Evolutionary conservation across 2,888 invertebrate genomes (phyloP), one percentile per base, ranked within the genome.

Genomic region (Machimus atricapillus): DNA sequence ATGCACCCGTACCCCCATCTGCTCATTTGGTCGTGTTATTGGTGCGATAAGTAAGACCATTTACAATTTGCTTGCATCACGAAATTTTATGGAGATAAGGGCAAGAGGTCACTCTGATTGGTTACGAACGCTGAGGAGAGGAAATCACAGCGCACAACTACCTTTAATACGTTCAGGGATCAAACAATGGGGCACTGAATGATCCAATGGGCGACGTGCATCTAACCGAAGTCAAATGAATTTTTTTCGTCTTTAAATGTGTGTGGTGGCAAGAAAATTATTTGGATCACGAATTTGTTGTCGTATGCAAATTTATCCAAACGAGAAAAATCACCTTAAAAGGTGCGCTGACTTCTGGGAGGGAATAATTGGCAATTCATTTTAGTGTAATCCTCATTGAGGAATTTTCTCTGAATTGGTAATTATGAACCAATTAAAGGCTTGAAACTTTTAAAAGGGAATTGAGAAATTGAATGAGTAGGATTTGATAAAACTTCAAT

Each of bases 231-330:
- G 43, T 85, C 74, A 85, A 85, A 85, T 85, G 85, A 14, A 46
- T 43, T 85, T 73, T n/a, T 73, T 34, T 74, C 74, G 52, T 7
- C 31, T 74, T 85, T 74, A 46, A 19, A 16, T 74, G 27, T 74
- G 58, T 23, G 14, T n/a, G 34, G 8, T 16, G 82, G 56, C n/a
- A 85, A 31, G 46, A 74, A 91, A 91, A 92, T 91, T 92, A 92
- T 92, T 92, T 91, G 91, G 91, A 92, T 92, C 92, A 92, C 92
- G 92, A 92, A 91, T 91, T 92, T 90, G 91, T 91, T 92, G 92
- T 92, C 91, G 91, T 92, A 92, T 92, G 92, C 91, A 92, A 92
- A 92, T 92, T 92, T 92, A 92, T 92, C 92, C 92, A 92, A 91
- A 74, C 46, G 27, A 74, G 73, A 31, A 85, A 83, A 46, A 85